Percentiles rank a stretch among this genome's conserved stretches.
Evolutionary conservation across 2,797 vertebrate species (phyloP).

Genomic region (Numenius phaeopus): DNA sequence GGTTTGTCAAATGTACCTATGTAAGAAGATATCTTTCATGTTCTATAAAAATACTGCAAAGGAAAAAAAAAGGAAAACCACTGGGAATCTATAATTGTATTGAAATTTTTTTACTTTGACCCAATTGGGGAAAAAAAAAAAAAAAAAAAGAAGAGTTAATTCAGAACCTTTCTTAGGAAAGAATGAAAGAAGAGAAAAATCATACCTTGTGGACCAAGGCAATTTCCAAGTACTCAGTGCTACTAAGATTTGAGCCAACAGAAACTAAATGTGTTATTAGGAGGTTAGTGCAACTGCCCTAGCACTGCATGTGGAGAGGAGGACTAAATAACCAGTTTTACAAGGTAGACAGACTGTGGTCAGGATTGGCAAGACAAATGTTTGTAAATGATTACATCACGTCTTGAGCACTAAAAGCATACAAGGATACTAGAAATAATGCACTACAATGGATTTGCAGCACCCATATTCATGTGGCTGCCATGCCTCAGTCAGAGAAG

Average conservation of each 20-base stretch:
- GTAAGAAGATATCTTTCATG: not conserved
- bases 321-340: not conserved
- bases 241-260: not conserved
- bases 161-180: not conserved
- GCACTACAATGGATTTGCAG: not conserved
- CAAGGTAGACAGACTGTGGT: not conserved
- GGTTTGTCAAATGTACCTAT: not conserved
- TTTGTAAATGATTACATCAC: constrained; percentile 17
- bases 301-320: not conserved
- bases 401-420: not conserved
- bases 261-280: not conserved
- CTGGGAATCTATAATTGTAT: not conserved
- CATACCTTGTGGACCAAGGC: not conserved
- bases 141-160: not conserved
- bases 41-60: not conserved
- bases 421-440: not conserved
- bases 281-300: not conserved
- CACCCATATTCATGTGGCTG: not conserved
- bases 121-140: not conserved
- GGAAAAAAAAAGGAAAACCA: not conserved
- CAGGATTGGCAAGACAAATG: not conserved
- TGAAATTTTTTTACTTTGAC: not conserved
- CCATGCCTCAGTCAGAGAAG: not conserved
- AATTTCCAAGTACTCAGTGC: not conserved
- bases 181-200: not conserved